Conservation (phyloP, 2,888 invertebrate genomes). For the Tetramorium bicarinatum region DNA sequence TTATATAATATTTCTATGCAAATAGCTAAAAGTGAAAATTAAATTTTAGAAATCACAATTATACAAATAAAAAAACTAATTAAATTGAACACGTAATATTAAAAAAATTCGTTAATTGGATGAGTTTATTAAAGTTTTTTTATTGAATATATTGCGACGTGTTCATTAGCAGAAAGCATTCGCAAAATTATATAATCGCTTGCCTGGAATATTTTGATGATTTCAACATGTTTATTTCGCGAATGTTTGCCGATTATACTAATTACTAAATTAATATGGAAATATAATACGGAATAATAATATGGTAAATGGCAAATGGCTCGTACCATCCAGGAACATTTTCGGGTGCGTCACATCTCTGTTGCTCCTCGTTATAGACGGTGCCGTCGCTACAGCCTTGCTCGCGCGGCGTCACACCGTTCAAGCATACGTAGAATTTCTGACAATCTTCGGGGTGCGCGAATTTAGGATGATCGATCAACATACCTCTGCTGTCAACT, state of each 20-base stretch:
- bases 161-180: too few species aligned
- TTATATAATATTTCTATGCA: not conserved
- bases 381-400: slow-evolving; percentile 95
- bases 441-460: slow-evolving; percentile 96
- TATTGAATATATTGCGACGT: not conserved
- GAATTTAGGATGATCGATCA: slow-evolving; percentile 94
- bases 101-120: not conserved
- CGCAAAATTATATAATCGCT: too few species aligned
- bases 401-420: slow-evolving; percentile 94
- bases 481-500: slow-evolving; percentile 90
- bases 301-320: not conserved
- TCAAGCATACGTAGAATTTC: slow-evolving; percentile 96
- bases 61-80: not conserved
- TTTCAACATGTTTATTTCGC: not conserved
- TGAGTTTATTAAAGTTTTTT: not conserved
- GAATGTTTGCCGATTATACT: not conserved
- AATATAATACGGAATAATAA: slow-evolving; percentile 9
- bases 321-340: slow-evolving; percentile 96
- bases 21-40: not conserved
- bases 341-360: slow-evolving; percentile 95
- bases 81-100: not conserved
- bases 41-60: not conserved
- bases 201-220: not conserved
- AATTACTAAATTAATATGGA: not conserved
- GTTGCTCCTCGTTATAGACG: slow-evolving; percentile 95